These are phyloP conservation scores for Stegostoma tigrinum DNA, from an alignment of 2,113 vertebrate genomes.

Conservation along the genomic window DNA sequence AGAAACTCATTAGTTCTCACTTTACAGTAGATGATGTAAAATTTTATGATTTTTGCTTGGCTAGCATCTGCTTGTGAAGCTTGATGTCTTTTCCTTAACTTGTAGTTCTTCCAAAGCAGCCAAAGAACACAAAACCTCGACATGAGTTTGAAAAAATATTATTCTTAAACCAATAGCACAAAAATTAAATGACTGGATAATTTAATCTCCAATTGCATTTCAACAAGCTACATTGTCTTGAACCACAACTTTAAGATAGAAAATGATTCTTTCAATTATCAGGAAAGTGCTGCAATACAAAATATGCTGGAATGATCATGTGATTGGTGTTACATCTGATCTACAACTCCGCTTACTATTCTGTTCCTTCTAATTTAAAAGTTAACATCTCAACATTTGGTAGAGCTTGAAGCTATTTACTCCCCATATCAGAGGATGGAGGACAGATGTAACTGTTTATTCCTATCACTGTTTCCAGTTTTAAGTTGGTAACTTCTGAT, in stretches of 20 bases:
- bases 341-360: background rate
- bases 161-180: background rate
- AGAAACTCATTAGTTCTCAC: background rate
- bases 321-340: background rate
- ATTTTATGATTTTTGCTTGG: background rate
- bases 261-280: background rate
- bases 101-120: background rate
- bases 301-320: background rate
- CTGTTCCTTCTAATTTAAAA: background rate
- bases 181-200: background rate
- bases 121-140: background rate
- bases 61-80: background rate
- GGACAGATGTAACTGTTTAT: background rate
- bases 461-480: background rate
- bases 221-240: background rate
- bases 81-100: background rate
- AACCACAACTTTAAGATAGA: background rate
- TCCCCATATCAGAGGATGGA: background rate
- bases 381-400: background rate
- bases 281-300: background rate
- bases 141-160: background rate
- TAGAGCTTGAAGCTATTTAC: background rate
- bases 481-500: background rate
- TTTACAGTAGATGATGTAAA: background rate
- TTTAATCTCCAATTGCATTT: background rate